Percentiles rank a stretch among this genome's conserved stretches.
Conservation (phyloP, 2,797 vertebrate genomes). For the Melanotaenia pygmaea region DNA sequence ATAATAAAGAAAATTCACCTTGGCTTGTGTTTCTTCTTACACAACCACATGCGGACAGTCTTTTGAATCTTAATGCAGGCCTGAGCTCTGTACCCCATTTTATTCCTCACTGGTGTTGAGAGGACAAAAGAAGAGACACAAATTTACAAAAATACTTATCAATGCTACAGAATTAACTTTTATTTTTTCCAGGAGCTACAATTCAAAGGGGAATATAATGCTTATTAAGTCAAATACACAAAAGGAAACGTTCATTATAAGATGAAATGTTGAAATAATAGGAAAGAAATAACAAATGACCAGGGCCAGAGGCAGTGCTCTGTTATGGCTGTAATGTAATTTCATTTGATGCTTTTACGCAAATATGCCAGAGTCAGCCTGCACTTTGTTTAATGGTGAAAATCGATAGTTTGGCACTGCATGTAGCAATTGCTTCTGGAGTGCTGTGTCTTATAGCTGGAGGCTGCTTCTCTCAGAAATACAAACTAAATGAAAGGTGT, state of each 20-base stretch:
- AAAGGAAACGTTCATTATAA: conserved; percentile 18
- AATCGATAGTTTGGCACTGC: conserved; percentile 48
- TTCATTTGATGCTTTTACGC: conserved; percentile 55
- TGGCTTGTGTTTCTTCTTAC: conserved; percentile 94
- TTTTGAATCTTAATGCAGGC: conserved; percentile 99
- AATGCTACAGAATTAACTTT: neutral
- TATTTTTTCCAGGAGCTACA: neutral
- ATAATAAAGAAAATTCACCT: conserved; percentile 84
- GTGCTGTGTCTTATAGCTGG: conserved; percentile 29
- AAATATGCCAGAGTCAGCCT: conserved; percentile 30
- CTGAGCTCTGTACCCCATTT: conserved; percentile 93
- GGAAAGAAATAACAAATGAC: conserved; percentile 35
- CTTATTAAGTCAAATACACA: neutral
- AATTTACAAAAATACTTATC: neutral
- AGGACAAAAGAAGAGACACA: neutral
- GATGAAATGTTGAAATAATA: conserved; percentile 28
- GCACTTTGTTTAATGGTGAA: conserved; percentile 51
- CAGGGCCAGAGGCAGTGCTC: conserved; percentile 24
- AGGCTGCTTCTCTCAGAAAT: conserved; percentile 51
- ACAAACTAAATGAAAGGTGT: conserved; percentile 29
- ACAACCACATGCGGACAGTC: conserved; percentile 97
- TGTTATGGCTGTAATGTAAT: conserved; percentile 30
- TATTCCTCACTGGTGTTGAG: conserved; percentile 89
- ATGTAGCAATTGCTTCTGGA: conserved; percentile 49
- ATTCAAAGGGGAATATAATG: neutral